A percentile compares a stretch with the other conserved stretches of the same genome.
Evolutionary conservation across 2,888 invertebrate genomes (phyloP).

Genomic region (Trichogramma dendrolimi): DNA sequence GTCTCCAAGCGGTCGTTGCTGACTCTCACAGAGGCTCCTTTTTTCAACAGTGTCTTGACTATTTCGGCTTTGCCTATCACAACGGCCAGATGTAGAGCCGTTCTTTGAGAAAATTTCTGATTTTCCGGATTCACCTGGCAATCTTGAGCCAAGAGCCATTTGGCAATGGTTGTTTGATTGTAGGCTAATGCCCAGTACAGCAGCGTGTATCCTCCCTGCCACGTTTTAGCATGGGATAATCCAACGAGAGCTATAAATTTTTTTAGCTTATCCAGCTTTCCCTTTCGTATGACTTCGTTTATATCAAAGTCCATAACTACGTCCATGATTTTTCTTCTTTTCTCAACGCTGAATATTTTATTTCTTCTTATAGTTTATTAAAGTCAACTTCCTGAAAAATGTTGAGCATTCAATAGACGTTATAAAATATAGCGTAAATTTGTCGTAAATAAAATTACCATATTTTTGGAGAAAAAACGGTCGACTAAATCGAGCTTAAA

Average conservation of each 20-base stretch:
- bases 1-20: conserved; percentile 19
- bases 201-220: conserved; percentile 20
- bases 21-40: conserved; percentile 16
- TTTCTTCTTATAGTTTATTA: neutral
- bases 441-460: too few species aligned
- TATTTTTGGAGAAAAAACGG: too few species aligned
- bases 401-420: too few species aligned
- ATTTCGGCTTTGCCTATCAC: conserved; percentile 17
- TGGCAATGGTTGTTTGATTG: conserved; percentile 20
- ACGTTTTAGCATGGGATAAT: conserved; percentile 17
- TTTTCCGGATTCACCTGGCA: conserved; percentile 25
- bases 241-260: conserved; percentile 19
- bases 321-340: conserved; percentile 18
- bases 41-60: conserved; percentile 20
- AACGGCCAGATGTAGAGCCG: conserved; percentile 22
- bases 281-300: conserved; percentile 18
- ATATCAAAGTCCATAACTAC: conserved; percentile 19
- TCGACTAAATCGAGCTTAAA: too few species aligned
- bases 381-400: too few species aligned
- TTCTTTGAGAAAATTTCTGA: conserved; percentile 16
- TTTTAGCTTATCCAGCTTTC: conserved; percentile 23
- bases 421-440: too few species aligned
- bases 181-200: conserved; percentile 17
- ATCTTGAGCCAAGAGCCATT: conserved; percentile 22
- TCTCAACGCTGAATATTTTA: conserved; percentile 5